Evolutionary conservation across 1,140 invertebrate species (phyloP).

Genomic region (Psilanteris sp.): DNA sequence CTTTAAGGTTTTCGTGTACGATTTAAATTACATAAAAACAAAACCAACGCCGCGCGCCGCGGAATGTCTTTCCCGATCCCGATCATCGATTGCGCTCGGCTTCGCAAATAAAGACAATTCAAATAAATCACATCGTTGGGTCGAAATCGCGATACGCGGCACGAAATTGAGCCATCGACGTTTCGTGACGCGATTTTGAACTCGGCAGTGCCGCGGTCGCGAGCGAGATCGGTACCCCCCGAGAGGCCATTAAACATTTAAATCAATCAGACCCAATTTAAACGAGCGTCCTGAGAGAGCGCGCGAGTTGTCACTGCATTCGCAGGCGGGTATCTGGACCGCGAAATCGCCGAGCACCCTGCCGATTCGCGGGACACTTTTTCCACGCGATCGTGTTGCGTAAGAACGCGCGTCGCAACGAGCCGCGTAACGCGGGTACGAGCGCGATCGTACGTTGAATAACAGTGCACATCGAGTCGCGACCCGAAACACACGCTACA

Average conservation of each 20-base stretch:
- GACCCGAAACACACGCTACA: conserved; percentile 31
- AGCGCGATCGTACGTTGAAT: conserved; percentile 20
- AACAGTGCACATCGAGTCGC: conserved; percentile 42
- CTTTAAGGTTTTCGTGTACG: no score
- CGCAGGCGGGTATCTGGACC: not conserved
- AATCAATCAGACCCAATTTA: conserved; percentile 18
- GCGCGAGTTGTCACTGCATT: no score
- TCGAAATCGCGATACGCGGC: no score
- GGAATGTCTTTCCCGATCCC: no score
- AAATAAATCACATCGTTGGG: no score
- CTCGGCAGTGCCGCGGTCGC: no score
- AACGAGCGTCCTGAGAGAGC: conserved; percentile 1
- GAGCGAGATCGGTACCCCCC: no score
- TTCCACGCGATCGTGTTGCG: conserved; percentile 35
- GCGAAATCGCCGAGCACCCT: conserved; percentile 3
- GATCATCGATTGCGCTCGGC: no score
- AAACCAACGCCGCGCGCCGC: no score
- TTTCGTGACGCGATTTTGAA: conserved; percentile 12
- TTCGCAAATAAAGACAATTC: no score
- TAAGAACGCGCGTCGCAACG: conserved; percentile 26
- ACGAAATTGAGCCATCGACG: conserved; percentile 5
- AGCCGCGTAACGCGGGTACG: conserved; percentile 14
- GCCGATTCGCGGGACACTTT: conserved; percentile 3
- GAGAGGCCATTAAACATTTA: conserved; percentile 14
- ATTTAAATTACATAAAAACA: no score